Conservation (phyloP, 2,113 vertebrate genomes). For the Acrocephalus kingi region DNA sequence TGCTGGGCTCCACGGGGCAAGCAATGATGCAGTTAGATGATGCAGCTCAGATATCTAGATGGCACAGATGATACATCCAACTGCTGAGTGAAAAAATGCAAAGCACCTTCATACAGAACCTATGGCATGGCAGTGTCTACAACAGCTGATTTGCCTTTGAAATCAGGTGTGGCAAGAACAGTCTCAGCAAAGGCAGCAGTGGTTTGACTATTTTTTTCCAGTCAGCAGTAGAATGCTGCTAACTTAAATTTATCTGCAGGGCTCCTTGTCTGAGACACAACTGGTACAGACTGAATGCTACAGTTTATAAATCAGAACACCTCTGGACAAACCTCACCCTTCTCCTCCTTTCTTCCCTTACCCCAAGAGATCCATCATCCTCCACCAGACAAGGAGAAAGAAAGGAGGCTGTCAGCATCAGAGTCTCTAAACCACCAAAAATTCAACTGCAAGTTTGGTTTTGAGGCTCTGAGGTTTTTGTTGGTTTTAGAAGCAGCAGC, state of each 20-base stretch:
- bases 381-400: neutral
- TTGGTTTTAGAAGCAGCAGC: neutral
- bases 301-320: neutral
- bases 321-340: neutral
- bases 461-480: neutral
- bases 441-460: neutral
- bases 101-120: neutral
- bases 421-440: neutral
- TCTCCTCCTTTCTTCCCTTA: neutral
- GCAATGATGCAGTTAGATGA: neutral
- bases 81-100: neutral
- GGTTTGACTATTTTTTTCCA: neutral
- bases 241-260: neutral
- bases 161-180: neutral
- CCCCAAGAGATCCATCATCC: neutral
- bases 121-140: neutral
- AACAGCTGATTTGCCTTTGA: neutral
- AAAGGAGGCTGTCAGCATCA: neutral
- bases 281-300: neutral
- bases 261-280: neutral
- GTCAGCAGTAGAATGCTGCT: neutral
- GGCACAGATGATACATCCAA: neutral
- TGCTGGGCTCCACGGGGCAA: neutral
- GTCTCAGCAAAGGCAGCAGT: neutral
- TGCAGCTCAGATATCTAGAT: accelerated